Conservation (phyloP, 2,113 vertebrate species). For the Melanerpes aurifrons region DNA sequence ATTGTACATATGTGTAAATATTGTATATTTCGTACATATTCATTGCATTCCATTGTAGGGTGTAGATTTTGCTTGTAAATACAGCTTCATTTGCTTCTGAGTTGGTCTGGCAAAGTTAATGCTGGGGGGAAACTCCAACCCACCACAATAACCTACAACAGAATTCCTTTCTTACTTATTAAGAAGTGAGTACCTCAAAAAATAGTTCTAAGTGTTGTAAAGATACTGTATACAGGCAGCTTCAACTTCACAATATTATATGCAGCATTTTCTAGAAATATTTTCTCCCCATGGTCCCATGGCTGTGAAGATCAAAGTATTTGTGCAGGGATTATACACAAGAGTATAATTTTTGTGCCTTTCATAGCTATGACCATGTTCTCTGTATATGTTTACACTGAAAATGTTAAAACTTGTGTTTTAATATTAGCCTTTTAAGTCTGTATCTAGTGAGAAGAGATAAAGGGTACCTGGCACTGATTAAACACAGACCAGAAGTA, state of each 20-base stretch:
- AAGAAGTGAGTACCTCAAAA: neutral
- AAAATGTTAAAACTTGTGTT: neutral
- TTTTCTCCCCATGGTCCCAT: neutral
- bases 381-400: neutral
- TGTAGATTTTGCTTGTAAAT: no score
- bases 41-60: no score
- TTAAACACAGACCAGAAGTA: neutral
- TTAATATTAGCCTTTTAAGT: neutral
- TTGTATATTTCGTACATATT: no score
- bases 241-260: neutral
- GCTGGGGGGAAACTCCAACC: no score
- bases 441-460: neutral
- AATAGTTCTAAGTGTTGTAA: neutral
- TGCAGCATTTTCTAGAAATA: neutral
- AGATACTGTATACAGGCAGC: neutral
- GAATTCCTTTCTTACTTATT: neutral
- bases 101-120: no score
- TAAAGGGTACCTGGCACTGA: neutral
- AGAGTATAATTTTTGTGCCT: neutral
- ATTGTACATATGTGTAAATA: no score
- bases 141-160: neutral
- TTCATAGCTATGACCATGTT: neutral
- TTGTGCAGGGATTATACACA: neutral
- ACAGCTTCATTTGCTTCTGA: no score
- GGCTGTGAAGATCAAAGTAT: neutral